Base-by-base conservation (phyloP, 2,797 vertebrate species). In the Pseudopleuronectes americanus region DNA sequence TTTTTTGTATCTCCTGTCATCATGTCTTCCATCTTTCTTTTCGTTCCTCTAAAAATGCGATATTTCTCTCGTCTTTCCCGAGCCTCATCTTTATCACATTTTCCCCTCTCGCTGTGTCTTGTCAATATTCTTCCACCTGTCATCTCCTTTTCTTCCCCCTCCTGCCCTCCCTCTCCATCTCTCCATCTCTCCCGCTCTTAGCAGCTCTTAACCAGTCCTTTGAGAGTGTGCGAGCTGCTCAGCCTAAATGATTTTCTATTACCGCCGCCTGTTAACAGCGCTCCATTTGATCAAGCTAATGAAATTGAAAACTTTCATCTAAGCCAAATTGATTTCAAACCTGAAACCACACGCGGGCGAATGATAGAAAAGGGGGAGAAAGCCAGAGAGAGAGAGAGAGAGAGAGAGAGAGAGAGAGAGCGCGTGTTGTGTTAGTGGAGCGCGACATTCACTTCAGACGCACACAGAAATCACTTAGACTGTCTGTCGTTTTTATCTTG, bases 261-360 rank as follows among this genome's bases (percentile, higher is more conserved):
- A 92, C 90, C 68, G 74, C 58, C 10, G 87, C 89, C 88, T 90
- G 89, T 92, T 93, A 93, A 91, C 93, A 91, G 86, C 65, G 84
- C 88, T 89, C 83, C 89, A 91, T 92, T 93, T 92, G 90, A 92
- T 88, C 89, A 90, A 84, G 89, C 84, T 93, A 93, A 94, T 94
- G 90, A 92, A 93, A 94, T 92, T 91, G 89, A 94, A 94, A 93
- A 94, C 92, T 91, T 92, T 93, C 88, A 92, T 93, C 90, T 92
- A 78, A 76, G 89, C 84, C 87, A 93, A 94, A 94, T 93, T 93
- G 92, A 94, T 94, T 94, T 92, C 74, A 76, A 90, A 92, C 89
- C 87, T 88, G 82, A 87, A 90, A 89, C 84, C 60, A 51, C 85
- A 84, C 22, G 33, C 17, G 9, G 26, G 58, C 19, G n/a, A 43